Conservation (phyloP, 64 coral and sea anemone genomes). For the Dendrophyllia cribrosa region DNA sequence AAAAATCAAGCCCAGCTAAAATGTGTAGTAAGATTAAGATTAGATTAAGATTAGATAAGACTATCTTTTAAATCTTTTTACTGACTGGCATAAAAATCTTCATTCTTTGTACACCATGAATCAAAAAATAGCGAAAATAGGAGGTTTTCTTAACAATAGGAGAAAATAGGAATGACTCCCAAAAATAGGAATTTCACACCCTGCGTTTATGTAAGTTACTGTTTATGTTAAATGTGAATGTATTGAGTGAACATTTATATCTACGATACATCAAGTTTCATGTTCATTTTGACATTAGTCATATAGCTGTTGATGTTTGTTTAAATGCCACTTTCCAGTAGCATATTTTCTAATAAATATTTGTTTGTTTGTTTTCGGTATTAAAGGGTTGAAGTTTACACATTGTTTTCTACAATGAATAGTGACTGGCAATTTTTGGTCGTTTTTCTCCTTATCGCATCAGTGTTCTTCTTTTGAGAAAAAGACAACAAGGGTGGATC, state of each 20-base stretch:
- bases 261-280: slow-evolving; percentile 5
- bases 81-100: no score
- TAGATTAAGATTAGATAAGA: no score
- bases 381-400: slow-evolving; percentile 11
- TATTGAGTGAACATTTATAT: slow-evolving; percentile 36
- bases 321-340: slow-evolving; percentile 24
- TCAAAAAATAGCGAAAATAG: no score
- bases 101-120: no score
- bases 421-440: neutral
- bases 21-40: no score
- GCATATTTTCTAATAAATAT: slow-evolving; percentile 33
- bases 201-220: no score
- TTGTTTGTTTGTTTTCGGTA: slow-evolving; percentile 33
- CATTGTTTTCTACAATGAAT: slow-evolving; percentile 28
- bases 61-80: no score
- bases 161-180: no score
- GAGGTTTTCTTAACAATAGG: no score
- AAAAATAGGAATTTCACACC: no score
- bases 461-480: neutral
- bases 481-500: neutral
- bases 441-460: neutral
- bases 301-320: slow-evolving; percentile 28
- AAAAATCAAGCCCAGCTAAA: no score
- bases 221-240: slow-evolving; percentile 47
- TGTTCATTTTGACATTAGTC: slow-evolving; percentile 43